phyloP scores from a whole-genome alignment of 2,113 vertebrate species.

The Paedocypris sp. region DNA sequence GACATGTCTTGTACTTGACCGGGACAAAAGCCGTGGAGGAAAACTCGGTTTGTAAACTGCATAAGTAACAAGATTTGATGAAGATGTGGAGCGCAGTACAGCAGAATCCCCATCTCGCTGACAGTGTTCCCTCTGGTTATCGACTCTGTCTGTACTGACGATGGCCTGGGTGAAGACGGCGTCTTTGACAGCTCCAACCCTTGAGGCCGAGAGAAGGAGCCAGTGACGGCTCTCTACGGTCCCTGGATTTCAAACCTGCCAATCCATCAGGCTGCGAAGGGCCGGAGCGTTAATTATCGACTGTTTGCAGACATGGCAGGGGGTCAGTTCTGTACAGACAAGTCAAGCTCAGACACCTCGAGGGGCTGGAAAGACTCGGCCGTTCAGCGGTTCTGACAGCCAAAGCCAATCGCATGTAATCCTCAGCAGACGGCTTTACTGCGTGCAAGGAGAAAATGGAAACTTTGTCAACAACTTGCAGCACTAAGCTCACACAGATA shows the following conservation, averaged over 20 bases:
- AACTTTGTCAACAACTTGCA: too few species aligned
- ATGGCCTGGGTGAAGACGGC: neutral
- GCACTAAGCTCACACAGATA: too few species aligned
- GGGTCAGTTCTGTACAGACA: neutral
- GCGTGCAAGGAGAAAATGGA: neutral
- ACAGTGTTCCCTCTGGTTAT: neutral
- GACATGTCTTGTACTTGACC: neutral
- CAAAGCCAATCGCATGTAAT: conserved; percentile 22
- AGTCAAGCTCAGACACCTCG: neutral
- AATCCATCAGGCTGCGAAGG: conserved; percentile 7
- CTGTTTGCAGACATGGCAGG: conserved; percentile 16
- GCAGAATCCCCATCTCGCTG: neutral
- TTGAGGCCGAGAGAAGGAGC: neutral
- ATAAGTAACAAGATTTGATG: neutral
- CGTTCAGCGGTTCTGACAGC: neutral
- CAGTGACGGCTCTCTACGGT: neutral
- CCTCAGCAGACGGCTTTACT: neutral
- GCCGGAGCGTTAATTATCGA: conserved; percentile 27
- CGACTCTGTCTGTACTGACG: conserved; percentile 10
- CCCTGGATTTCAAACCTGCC: conserved; percentile 2
- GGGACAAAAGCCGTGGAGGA: neutral
- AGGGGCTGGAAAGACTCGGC: neutral
- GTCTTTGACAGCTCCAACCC: neutral
- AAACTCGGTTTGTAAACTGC: neutral
- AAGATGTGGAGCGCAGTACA: neutral